Evolutionary conservation across 2,113 vertebrate genomes (phyloP), one percentile per base, ranked within the genome.

Genomic region (Helogale parvula): DNA sequence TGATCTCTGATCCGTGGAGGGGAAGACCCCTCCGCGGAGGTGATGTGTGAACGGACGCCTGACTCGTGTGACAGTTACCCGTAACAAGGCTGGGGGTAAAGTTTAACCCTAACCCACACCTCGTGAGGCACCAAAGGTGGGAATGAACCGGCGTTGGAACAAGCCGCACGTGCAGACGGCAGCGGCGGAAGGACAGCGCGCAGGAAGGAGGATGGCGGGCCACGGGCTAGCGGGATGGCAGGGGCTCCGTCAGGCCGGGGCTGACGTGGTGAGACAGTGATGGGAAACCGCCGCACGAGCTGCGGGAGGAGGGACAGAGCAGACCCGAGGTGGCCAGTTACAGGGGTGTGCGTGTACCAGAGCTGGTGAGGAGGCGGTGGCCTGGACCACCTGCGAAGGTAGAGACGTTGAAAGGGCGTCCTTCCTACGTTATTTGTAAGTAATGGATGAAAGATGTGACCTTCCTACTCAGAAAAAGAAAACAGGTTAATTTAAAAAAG

Each of bases 321-420:
- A 57, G 14, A 14, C 45, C 27, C 3, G 0, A 29, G 41, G 45
- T 41, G 19, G 35, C 50, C 50, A 7, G 19, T 25, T 31, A 8
- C 13, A 2, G 33, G 33, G 27, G 41, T 19, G 0, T 3, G 2
- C 14, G 38, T 27, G 3, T 14, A 5, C 13, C 4, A 1, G 77
- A 50, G 54, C 41, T 52, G 16, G 25, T 81, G 84, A 35, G 8
- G 29, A 89, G n/a, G 17, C 7, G 12, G 27, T 27, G 35, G 35
- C 76, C 45, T 50, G 12, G 35, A n/a, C 71, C 21, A 0, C 60
- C 29, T 41, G 52, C 35, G 47, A 27, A 35, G 17, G 41, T 3
- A 21, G 66, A 68, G 12, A 25, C 21, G 41, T 29, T 66, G 16
- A 66, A 66, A 82, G 76, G 65, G 1, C 21, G 38, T 9, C 29